A percentile compares a stretch with the other conserved stretches of the same genome.
These are phyloP conservation scores for Zaprionus camerounensis DNA, from an alignment of 1,140 invertebrate genomes.

Conservation along the genomic window DNA sequence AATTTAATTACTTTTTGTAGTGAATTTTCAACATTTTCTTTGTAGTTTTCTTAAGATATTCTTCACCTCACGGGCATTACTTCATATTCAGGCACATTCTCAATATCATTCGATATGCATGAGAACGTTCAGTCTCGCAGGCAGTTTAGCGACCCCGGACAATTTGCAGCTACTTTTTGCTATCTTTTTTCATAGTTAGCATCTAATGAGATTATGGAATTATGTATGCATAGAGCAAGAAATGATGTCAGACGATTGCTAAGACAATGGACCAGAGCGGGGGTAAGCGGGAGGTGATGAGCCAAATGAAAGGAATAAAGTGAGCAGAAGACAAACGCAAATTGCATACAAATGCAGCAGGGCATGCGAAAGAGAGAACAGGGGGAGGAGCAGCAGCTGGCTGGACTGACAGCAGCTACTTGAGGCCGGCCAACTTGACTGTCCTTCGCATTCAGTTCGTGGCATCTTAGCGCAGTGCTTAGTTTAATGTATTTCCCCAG, in stretches of 20 bases:
- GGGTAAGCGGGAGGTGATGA: background rate
- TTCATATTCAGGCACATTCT: background rate
- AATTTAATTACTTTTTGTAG: background rate
- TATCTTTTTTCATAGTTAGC: constrained; percentile 28
- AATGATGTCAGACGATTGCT: constrained; percentile 61
- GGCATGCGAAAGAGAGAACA: background rate
- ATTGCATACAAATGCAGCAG: constrained; percentile 72
- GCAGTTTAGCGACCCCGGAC: constrained; percentile 14
- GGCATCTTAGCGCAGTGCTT: constrained; percentile 62
- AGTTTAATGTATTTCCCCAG: constrained; percentile 69
- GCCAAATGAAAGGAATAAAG: constrained; percentile 48
- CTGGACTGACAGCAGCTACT: constrained; percentile 5
- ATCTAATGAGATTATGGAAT: constrained; percentile 72
- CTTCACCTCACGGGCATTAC: background rate
- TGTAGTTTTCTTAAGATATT: background rate
- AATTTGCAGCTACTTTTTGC: constrained; percentile 53
- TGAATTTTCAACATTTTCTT: background rate
- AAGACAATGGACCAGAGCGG: constrained; percentile 21
- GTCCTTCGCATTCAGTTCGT: constrained; percentile 38
- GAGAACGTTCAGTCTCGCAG: background rate
- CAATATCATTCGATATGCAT: constrained; percentile 36
- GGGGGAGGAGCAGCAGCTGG: background rate
- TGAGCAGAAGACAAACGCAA: constrained; percentile 62
- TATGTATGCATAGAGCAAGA: constrained; percentile 68
- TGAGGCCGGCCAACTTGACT: constrained; percentile 24